phyloP scores from a whole-genome alignment of 1,140 invertebrate species.

The Globodera ellingtonae region DNA sequence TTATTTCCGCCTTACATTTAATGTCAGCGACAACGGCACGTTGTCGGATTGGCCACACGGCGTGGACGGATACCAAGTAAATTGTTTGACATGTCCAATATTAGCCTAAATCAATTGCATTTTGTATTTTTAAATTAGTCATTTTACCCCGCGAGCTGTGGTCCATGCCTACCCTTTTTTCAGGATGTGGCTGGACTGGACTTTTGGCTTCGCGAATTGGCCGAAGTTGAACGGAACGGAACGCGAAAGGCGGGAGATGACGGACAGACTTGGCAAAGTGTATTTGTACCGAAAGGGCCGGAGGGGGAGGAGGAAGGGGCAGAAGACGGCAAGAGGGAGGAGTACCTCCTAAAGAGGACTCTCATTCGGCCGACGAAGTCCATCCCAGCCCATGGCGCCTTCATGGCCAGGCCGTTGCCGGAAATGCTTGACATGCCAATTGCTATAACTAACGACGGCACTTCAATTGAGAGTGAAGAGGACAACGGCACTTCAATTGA shows the following conservation, averaged over 20 bases:
- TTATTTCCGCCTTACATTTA: constrained; percentile 31
- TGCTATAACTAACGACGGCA: not conserved
- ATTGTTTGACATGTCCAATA: too few relatives aligned
- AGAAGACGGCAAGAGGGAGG: not conserved
- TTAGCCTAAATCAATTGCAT: too few relatives aligned
- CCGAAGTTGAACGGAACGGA: constrained; percentile 23
- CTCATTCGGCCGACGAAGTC: not conserved
- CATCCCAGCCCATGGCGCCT: not conserved
- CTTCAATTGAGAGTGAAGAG: not conserved
- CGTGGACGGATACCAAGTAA: constrained; percentile 29
- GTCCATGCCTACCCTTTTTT: not conserved
- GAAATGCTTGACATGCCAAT: not conserved
- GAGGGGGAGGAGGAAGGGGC: not conserved
- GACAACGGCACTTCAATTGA: not conserved
- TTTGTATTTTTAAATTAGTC: too few relatives aligned
- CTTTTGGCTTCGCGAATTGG: constrained; percentile 30
- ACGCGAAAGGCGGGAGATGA: not conserved
- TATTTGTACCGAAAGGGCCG: not conserved
- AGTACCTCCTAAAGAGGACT: not conserved
- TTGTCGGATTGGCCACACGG: constrained; percentile 20
- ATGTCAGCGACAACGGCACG: constrained; percentile 29
- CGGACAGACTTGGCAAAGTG: constrained; percentile 7
- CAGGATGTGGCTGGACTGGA: constrained; percentile 19
- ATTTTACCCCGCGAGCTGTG: too few relatives aligned
- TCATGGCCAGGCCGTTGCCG: not conserved